Evolutionary conservation across 2,113 vertebrate species (phyloP).

Genomic region (Chaenocephalus aceratus): DNA sequence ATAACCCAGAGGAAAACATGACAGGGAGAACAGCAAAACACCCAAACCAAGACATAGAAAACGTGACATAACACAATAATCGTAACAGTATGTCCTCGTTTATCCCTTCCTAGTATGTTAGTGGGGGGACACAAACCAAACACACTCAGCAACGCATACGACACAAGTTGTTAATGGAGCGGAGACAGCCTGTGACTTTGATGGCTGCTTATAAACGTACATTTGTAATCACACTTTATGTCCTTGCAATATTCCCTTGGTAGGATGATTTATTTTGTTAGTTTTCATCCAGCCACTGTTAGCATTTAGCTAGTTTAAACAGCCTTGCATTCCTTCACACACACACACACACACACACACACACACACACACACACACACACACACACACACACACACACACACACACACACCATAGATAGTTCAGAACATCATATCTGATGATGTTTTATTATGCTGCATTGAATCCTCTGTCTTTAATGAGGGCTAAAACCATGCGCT

Average conservation of each 20-base stretch:
- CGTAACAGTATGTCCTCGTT: not conserved
- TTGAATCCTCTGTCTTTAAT: slow-evolving; percentile 35
- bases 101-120: not conserved
- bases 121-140: slow-evolving; percentile 18
- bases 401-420: not conserved
- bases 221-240: not conserved
- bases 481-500: slow-evolving; percentile 45
- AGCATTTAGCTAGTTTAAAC: slow-evolving; percentile 8
- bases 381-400: not conserved
- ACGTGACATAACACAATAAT: too few relatives aligned
- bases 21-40: too few relatives aligned
- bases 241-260: not conserved
- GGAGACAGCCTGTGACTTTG: slow-evolving; percentile 32
- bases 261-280: not conserved
- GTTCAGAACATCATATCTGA: not conserved
- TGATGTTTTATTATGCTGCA: slow-evolving; percentile 33
- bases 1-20: too few relatives aligned
- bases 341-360: not conserved
- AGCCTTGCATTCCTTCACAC: not conserved
- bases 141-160: slow-evolving; percentile 18
- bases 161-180: slow-evolving; percentile 44
- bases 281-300: slow-evolving; percentile 27
- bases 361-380: not conserved
- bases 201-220: not conserved
- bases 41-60: too few relatives aligned